Evolutionary conservation across 2,797 vertebrate genomes (phyloP), one percentile per base, ranked within the genome.

Genomic region (Myotis pilosus): DNA sequence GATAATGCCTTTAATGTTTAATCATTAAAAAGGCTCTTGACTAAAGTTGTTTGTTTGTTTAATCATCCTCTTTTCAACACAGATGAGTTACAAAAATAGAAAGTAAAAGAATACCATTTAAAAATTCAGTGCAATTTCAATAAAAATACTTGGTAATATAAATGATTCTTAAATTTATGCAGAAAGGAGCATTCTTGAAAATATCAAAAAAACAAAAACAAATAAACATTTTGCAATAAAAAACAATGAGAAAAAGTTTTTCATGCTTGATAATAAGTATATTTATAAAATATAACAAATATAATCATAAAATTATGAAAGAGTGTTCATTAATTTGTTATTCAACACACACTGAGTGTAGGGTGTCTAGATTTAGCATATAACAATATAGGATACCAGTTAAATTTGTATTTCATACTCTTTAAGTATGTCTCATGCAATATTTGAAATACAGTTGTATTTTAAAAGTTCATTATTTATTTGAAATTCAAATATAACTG

Each of bases 1-100:
- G 49, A 91, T 47, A 87, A 60, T 89, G 28, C 4, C 9, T 93
- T 93, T 90, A 74, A 22, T 69, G 4, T 75, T 80, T 95, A 94
- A 57, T 12, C 17, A 51, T 36, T 64, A 74, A 74, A 74, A 19
- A 22, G 55, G 28, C 7, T 28, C 72, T 75, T 79, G 33, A 1
- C 20, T 49, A 64, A 8, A 84, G 6, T 20, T 33, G 60, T 53
- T 93, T 76, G 10, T 76, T 94, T 75, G 57, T 4, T 80, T 62
- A 94, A 62, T 72, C 30, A 74, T 12, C 64, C 9, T 57, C 8
- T 36, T 87, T 93, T 89, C 11, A 90, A 49, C 17, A 55, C 20
- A 90, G 53, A 13, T 84, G 28, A 44, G 81, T 81, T 76, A 93
- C 5, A 81, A 20, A 90, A 62, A 60, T 38, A 57, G 11, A 55